Conservation (phyloP, 2,888 invertebrate species). For the Acrobeloides nanus region DNA sequence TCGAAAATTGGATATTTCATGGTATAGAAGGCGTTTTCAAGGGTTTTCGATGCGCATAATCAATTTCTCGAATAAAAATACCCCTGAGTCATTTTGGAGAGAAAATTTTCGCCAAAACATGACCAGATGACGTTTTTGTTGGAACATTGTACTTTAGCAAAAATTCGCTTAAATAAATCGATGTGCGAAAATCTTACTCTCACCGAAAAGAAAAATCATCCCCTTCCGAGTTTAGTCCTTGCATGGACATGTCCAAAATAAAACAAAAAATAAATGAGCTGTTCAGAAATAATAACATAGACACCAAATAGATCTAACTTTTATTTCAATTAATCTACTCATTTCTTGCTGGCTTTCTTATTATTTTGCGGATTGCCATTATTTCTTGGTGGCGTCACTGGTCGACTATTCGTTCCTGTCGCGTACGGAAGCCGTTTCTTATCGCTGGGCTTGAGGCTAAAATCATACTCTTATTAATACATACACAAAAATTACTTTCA, state of each 20-base stretch:
- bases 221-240: too few species aligned
- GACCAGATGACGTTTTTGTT: too few species aligned
- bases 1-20: too few species aligned
- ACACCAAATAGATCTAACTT: conserved; percentile 13
- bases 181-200: too few species aligned
- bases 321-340: background rate
- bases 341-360: conserved; percentile 19
- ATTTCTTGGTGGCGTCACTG: conserved; percentile 79
- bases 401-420: conserved; percentile 77
- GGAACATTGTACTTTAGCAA: too few species aligned
- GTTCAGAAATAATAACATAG: conserved; percentile 7
- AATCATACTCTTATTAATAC: background rate
- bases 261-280: conserved; percentile 4
- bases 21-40: too few species aligned
- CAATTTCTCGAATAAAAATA: too few species aligned
- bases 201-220: too few species aligned
- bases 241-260: conserved; percentile 7
- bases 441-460: conserved; percentile 94
- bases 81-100: too few species aligned
- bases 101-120: too few species aligned
- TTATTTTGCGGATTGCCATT: conserved; percentile 20
- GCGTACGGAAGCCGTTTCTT: conserved; percentile 98
- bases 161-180: too few species aligned
- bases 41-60: too few species aligned
- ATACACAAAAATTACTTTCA: background rate